Percentiles rank a stretch among this genome's conserved stretches.
phyloP scores from a whole-genome alignment of 2,113 vertebrate genomes.

The Acanthochromis polyacanthus region DNA sequence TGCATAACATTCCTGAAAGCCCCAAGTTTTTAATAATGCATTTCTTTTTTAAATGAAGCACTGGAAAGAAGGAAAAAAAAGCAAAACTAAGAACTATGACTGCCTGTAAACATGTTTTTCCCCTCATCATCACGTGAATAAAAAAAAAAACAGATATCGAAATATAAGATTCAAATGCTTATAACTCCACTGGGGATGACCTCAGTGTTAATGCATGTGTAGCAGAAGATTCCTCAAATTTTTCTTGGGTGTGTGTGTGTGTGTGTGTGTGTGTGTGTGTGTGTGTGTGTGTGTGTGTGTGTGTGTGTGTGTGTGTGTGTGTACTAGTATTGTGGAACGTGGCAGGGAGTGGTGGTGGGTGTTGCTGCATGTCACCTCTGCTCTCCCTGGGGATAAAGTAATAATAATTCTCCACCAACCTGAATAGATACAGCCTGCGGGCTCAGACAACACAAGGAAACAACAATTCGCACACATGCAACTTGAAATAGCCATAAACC shows the following conservation, averaged over 20 bases:
- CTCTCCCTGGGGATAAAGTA: constrained; percentile 41
- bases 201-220: constrained; percentile 29
- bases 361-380: constrained; percentile 38
- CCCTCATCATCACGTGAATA: neutral
- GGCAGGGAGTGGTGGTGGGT: neutral
- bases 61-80: neutral
- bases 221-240: constrained; percentile 13
- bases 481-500: constrained; percentile 61
- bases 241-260: neutral
- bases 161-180: neutral
- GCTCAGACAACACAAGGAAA: constrained; percentile 52
- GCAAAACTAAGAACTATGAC: neutral
- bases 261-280: neutral
- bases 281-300: neutral
- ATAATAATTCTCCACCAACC: constrained; percentile 56
- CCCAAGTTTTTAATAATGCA: constrained; percentile 15
- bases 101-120: neutral
- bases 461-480: constrained; percentile 37
- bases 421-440: constrained; percentile 50
- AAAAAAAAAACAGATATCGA: neutral
- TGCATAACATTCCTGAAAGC: constrained; percentile 20
- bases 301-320: neutral
- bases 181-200: constrained; percentile 8
- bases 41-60: neutral
- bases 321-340: neutral